A percentile compares a stretch with the other conserved stretches of the same genome.
Evolutionary conservation across 2,797 vertebrate genomes (phyloP).

Genomic region (Rousettus madagascariensis): DNA sequence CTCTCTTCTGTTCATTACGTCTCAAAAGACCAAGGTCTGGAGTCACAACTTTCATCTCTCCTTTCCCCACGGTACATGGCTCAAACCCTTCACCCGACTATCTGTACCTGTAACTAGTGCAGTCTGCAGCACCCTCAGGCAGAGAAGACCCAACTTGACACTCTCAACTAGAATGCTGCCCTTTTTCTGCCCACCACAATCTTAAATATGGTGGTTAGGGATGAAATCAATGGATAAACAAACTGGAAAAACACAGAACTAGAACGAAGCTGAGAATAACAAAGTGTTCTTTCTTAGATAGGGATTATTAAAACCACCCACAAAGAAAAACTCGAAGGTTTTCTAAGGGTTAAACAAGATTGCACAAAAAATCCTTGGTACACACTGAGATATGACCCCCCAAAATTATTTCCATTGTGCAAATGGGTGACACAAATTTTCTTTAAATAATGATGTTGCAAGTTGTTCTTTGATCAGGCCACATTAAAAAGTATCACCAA

Average conservation of each 20-base stretch:
- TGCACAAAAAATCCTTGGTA: background rate
- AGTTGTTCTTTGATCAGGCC: background rate
- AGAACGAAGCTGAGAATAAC: background rate
- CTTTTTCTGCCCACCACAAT: background rate
- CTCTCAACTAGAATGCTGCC: background rate
- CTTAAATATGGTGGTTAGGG: background rate
- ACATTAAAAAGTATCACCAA: background rate
- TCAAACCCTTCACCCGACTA: background rate
- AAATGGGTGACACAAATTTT: background rate
- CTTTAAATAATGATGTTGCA: background rate
- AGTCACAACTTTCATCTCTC: background rate
- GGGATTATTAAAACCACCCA: background rate
- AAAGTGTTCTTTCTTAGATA: background rate
- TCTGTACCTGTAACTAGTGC: background rate
- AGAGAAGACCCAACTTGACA: background rate
- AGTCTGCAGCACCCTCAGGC: background rate
- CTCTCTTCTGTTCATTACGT: background rate
- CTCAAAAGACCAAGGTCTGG: background rate
- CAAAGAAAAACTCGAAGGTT: background rate
- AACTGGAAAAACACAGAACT: background rate
- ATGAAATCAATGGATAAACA: background rate
- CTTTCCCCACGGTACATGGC: rapidly evolving
- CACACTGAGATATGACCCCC: background rate
- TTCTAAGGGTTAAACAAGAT: background rate
- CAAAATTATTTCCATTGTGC: background rate